These are phyloP conservation scores for Benitochromis conjunctus DNA, from an alignment of 2,113 vertebrate species.

Conservation along the genomic window DNA sequence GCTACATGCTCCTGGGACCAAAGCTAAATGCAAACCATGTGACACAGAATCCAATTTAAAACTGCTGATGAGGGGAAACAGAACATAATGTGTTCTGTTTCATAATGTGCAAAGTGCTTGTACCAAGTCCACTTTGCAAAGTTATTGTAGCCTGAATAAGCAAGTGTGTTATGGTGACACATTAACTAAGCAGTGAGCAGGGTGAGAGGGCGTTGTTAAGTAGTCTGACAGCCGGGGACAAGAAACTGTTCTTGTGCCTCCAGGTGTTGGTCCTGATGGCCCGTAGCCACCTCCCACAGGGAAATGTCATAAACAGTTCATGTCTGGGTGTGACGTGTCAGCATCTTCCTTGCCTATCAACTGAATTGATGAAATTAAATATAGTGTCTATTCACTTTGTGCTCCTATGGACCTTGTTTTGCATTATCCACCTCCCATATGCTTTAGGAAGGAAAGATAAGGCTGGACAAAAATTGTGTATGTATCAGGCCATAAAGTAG, in stretches of 20 bases:
- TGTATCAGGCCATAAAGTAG: background rate
- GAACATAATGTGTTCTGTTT: background rate
- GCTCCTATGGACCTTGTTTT: background rate
- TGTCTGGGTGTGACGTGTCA: background rate
- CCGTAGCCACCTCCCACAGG: background rate
- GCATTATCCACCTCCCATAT: background rate
- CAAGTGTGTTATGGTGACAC: background rate
- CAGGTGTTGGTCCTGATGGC: background rate
- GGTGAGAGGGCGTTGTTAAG: background rate
- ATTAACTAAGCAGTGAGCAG: background rate
- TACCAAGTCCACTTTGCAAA: background rate
- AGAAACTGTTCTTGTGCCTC: background rate
- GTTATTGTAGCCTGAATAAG: background rate
- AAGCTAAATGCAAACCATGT: background rate
- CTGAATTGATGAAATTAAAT: background rate
- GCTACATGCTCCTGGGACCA: background rate
- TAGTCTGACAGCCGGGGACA: background rate
- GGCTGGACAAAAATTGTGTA: background rate
- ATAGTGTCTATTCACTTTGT: background rate
- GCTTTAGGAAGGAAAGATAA: background rate
- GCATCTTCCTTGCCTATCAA: background rate
- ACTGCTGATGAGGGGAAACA: background rate
- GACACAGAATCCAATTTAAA: background rate
- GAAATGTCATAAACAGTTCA: background rate
- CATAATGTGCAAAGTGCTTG: background rate